Percentiles rank a stretch among this genome's conserved stretches.
These are phyloP conservation scores for Drosophila fuyamai DNA, from an alignment of 1,140 invertebrate species.

Conservation along the genomic window DNA sequence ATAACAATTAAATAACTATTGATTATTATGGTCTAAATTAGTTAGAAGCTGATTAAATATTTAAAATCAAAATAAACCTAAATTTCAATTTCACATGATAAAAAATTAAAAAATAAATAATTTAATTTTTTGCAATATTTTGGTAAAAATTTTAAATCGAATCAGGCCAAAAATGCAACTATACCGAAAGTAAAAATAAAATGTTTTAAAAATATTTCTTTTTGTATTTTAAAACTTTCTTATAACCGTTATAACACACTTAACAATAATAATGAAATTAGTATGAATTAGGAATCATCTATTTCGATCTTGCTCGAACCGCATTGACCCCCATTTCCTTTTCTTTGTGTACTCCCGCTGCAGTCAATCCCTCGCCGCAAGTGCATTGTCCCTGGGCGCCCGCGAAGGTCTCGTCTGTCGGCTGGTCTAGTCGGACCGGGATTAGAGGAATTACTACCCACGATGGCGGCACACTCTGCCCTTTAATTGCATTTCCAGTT, in stretches of 20 bases:
- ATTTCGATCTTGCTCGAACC: not conserved
- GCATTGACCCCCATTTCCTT: not conserved
- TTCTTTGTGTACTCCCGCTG: slow-evolving; percentile 30
- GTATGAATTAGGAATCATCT: not conserved
- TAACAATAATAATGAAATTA: no score
- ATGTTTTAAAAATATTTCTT: no score
- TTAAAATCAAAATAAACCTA: no score
- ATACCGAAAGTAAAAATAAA: no score
- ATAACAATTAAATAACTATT: no score
- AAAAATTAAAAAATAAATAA: no score
- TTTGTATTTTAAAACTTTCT: no score
- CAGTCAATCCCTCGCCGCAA: slow-evolving; percentile 63
- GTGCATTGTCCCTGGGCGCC: slow-evolving; percentile 51
- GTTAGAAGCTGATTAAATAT: no score
- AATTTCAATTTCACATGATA: no score
- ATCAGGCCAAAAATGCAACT: not conserved
- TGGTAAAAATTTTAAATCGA: not conserved
- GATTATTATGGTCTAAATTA: no score
- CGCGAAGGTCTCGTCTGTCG: slow-evolving; percentile 68
- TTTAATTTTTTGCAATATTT: no score
- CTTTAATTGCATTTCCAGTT: slow-evolving; percentile 63
- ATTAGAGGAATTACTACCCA: slow-evolving; percentile 34
- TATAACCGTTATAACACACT: no score
- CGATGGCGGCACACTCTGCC: slow-evolving; percentile 36
- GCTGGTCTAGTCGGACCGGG: slow-evolving; percentile 45